These are phyloP conservation scores for Rafetus swinhoei DNA, from an alignment of 2,113 vertebrate genomes.

Conservation along the genomic window DNA sequence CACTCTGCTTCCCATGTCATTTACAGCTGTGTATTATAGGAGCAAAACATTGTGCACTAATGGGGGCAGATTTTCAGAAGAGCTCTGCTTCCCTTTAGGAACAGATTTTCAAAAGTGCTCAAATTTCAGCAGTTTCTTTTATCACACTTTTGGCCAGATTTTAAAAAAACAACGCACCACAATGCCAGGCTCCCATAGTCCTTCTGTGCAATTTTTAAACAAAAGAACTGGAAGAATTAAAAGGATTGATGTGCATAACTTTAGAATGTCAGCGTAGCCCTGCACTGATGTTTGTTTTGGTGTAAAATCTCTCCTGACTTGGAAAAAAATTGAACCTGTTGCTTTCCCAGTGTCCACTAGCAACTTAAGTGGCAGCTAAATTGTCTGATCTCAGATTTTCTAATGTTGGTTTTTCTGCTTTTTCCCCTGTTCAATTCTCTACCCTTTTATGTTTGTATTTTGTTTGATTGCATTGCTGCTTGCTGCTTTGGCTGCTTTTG, in stretches of 20 bases:
- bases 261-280: neutral
- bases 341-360: neutral
- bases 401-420: conserved; percentile 64
- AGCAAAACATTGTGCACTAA: neutral
- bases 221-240: neutral
- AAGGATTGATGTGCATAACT: neutral
- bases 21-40: neutral
- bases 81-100: neutral
- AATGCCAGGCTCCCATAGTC: neutral
- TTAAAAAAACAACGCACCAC: neutral
- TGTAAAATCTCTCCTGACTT: neutral
- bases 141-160: neutral
- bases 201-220: neutral
- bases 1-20: neutral
- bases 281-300: neutral
- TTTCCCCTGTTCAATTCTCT: conserved; percentile 42
- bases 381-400: conserved; percentile 16
- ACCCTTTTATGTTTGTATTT: neutral
- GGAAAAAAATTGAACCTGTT: neutral
- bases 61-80: neutral
- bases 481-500: conserved; percentile 58
- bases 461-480: conserved; percentile 18
- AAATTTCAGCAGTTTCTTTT: neutral
- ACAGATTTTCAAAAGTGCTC: neutral
- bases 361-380: neutral